Evolutionary conservation across 2,888 invertebrate species (phyloP), one percentile per base, ranked within the genome.

Genomic region (Limnephilus marmoratus): DNA sequence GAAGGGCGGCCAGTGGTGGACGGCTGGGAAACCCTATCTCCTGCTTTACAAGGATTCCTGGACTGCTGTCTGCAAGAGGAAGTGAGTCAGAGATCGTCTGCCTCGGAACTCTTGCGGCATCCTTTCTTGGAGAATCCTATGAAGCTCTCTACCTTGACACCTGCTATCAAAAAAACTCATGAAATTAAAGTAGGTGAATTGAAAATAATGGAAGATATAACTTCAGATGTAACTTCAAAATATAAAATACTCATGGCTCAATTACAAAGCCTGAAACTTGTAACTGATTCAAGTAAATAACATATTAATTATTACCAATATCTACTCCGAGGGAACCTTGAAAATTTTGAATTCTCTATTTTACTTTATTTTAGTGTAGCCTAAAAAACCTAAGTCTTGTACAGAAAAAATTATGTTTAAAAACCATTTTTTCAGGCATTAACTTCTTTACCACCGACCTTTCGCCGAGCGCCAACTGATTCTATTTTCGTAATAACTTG

Each of bases 1-100:
- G 98, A 99, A 93, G 99, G 99, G 2, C 97, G 99, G 94, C 99
- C 99, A 0, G 97, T 98, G 94, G 98, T 99, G 93, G 98, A 98
- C 37, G 97, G 98, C 94, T 98, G 98, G 97, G 97, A 97, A 81
- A 97, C 97, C 90, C 95, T 99, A 31, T 98, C 98, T 41, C 96
- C 97, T 0, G 97, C 97, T 91, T 97, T 99, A 94, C 97, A 98
- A 95, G 97, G 98, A 95, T 98, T 98, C 94, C 96, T 99, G 91
- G 98, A 99, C 95, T 97, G 97, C 94, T 99, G 99, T 94, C 97
- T 99, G 83, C 98, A 98, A 95, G 97, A 98, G 0, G 98, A 98
- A 94, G 98, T 98, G 0, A 98, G 98, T 92, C 96, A 97, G 93
- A 96, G 99, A 93, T 98, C 98, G 2, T 97, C 97, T 0, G 98